phyloP scores from a whole-genome alignment of 2,113 vertebrate genomes.

The Chauna torquata region DNA sequence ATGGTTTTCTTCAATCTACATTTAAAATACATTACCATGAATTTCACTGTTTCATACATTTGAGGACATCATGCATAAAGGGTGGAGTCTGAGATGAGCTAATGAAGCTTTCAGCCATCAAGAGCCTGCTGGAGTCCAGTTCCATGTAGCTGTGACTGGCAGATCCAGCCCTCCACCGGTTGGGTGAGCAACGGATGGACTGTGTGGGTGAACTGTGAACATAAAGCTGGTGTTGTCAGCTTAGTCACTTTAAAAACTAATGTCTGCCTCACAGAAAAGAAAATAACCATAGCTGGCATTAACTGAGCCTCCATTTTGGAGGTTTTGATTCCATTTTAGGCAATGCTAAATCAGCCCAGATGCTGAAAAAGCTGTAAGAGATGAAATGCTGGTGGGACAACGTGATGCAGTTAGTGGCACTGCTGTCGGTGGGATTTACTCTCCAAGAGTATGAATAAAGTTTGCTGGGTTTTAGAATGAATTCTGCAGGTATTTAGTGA shows the following conservation, averaged over 20 bases:
- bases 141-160: neutral
- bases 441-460: neutral
- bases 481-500: neutral
- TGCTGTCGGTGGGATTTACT: neutral
- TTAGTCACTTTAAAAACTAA: neutral
- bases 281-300: neutral
- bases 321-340: neutral
- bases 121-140: neutral
- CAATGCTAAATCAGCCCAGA: too few relatives aligned
- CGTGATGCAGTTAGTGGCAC: neutral
- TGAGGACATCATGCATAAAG: neutral
- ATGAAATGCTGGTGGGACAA: neutral
- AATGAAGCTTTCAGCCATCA: neutral
- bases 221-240: neutral
- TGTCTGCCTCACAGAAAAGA: neutral
- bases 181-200: rapidly evolving
- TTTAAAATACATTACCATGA: neutral
- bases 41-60: neutral
- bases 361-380: too few relatives aligned
- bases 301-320: neutral
- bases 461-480: neutral
- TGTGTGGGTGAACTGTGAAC: neutral
- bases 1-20: neutral
- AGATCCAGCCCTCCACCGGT: neutral
- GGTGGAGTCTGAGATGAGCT: neutral